These are phyloP conservation scores for Chrysolina oricalcia DNA, from an alignment of 2,888 invertebrate genomes.

Conservation along the genomic window DNA sequence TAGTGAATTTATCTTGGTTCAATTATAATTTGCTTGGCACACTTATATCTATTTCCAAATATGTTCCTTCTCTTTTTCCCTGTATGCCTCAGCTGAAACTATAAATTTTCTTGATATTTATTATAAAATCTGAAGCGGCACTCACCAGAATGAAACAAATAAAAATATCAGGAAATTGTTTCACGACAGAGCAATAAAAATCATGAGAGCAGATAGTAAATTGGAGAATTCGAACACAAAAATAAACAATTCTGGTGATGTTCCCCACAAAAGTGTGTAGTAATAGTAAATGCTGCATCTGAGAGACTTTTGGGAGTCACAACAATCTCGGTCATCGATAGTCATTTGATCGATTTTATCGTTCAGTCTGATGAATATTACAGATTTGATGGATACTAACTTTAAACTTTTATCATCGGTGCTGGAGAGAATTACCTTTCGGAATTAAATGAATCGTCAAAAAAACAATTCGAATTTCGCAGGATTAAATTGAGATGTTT, in stretches of 20 bases:
- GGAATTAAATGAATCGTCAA: no score
- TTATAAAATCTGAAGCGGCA: not conserved
- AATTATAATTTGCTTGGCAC: not conserved
- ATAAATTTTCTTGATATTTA: not conserved
- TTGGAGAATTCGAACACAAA: not conserved
- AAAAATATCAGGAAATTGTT: conserved; percentile 10
- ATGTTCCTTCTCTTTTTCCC: not conserved
- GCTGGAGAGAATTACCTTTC: no score
- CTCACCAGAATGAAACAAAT: not conserved
- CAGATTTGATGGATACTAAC: no score
- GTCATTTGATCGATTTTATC: not conserved
- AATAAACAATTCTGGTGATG: not conserved
- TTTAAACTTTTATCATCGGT: no score
- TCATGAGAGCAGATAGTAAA: conserved; percentile 3
- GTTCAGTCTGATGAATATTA: conserved; percentile 8
- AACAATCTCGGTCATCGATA: not conserved
- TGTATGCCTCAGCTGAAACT: not conserved
- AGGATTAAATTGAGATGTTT: no score
- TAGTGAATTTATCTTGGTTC: not conserved
- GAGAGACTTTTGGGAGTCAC: not conserved
- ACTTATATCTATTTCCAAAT: not conserved
- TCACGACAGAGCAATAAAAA: not conserved
- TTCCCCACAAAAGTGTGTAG: not conserved
- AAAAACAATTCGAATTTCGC: no score
- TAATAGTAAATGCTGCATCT: not conserved